phyloP scores from a whole-genome alignment of 2,888 invertebrate species.

The Syrphus vitripennis region DNA sequence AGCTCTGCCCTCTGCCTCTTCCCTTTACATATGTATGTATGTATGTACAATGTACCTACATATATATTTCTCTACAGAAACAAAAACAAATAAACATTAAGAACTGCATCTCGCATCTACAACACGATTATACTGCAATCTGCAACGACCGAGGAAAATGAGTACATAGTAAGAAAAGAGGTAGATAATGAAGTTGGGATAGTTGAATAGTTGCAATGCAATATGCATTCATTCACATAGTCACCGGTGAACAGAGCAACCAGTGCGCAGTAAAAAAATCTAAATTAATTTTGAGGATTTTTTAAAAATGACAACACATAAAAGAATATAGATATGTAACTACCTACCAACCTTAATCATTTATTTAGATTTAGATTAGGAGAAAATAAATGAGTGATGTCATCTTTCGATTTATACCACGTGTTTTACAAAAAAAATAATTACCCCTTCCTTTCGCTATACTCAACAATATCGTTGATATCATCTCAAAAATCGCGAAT shows the following conservation, averaged over 20 bases:
- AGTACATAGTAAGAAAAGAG: no score
- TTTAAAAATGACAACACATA: neutral
- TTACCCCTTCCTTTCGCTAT: conserved; percentile 32
- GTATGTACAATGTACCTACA: no score
- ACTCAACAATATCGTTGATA: conserved; percentile 44
- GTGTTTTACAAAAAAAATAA: conserved; percentile 54
- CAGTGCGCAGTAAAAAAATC: neutral
- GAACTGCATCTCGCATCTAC: no score
- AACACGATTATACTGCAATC: no score
- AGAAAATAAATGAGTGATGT: conserved; percentile 46
- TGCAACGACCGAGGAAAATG: no score
- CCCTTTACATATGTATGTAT: neutral
- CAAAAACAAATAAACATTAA: no score
- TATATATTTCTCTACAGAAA: no score
- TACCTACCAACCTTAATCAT: no score
- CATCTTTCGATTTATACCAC: conserved; percentile 49
- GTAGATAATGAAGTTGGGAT: no score
- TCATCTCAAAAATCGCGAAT: conserved; percentile 57
- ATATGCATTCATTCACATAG: neutral
- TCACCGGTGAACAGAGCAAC: neutral
- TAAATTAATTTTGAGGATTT: neutral
- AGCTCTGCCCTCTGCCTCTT: neutral
- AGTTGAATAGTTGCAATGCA: no score
- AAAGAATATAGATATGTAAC: neutral
- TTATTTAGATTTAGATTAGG: neutral